Base-by-base conservation (phyloP, 2,113 vertebrate genomes). In the Parus major region DNA sequence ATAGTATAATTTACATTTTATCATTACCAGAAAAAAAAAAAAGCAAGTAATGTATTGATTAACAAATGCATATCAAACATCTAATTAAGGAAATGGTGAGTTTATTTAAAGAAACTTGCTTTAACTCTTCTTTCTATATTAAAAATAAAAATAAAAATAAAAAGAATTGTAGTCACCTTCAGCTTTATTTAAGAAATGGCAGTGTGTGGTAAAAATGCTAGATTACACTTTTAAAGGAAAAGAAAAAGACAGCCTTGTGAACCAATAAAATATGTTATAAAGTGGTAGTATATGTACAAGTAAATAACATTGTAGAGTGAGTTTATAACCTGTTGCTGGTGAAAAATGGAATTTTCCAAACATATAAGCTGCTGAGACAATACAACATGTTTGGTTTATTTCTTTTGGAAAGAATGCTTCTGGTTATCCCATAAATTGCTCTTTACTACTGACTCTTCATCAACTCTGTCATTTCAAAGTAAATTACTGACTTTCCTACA, bases 291-390 rank as follows among this genome's bases (percentile, higher is more conserved):
- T 87, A 82, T 82, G 87, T 93, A 72, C 52, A 89, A 87, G 22
- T 92, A 82, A 93, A 69, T 71, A 87, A 31, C 46, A 61, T 61
- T 80, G 56, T 50, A 61, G 36, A 20, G 36, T 80, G 39, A 80
- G 16, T 92, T 95, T 96, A 88, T 88, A 90, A 90, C 70, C 44
- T 86, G 61, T 64, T 15, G 6, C 19, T 55, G 22, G 55, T 93
- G 82, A 89, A 92, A 96, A 93, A 91, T 88, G 1, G 49, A 69
- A n/a, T 72, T 93, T 92, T 92, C 35, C 35, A 22, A 81, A 61
- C 39, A 92, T 86, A 25, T 42, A 66, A 92, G 15, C 21, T 50
- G 50, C 41, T 71, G 63, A 92, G 33, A 55, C 59, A 70, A 69
- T 88, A 57, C 70, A 82, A 50, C 25, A 57, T 71, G 20, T 57